A percentile compares a stretch with the other conserved stretches of the same genome.
Evolutionary conservation across 2,888 invertebrate genomes (phyloP).

Genomic region (Limnephilus auricula): DNA sequence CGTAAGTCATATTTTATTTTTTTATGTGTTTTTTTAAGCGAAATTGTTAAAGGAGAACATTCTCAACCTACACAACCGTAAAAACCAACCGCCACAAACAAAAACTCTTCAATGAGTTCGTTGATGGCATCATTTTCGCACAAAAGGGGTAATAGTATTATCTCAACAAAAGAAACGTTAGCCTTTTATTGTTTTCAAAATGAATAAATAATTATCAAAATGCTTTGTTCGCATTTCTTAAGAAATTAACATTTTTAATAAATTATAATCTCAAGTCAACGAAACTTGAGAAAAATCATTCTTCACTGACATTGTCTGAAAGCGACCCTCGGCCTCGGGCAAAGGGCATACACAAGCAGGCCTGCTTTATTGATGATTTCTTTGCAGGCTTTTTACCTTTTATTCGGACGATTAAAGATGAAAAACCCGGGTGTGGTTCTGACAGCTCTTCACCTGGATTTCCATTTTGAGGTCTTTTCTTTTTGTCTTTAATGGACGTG

Average conservation of each 20-base stretch:
- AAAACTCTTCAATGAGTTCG: not conserved
- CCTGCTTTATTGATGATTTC: not conserved
- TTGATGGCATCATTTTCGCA: not conserved
- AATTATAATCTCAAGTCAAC: not conserved
- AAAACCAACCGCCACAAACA: not conserved
- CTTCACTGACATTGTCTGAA: not conserved
- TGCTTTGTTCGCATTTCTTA: not conserved
- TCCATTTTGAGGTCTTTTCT: not conserved
- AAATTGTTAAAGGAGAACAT: not conserved
- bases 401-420: conserved; percentile 12
- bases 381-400: not conserved
- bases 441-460: conserved; percentile 19
- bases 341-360: not conserved
- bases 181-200: not conserved
- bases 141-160: not conserved
- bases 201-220: not conserved
- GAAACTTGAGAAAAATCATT: not conserved
- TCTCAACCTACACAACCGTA: not conserved
- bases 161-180: not conserved
- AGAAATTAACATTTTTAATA: not conserved
- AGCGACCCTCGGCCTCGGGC: not conserved
- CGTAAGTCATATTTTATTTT: too few relatives aligned
- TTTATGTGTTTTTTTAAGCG: too few relatives aligned
- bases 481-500: conserved; percentile 6
- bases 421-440: not conserved